A percentile compares a stretch with the other conserved stretches of the same genome.
phyloP scores from a whole-genome alignment of 2,888 invertebrate species.

The Elysia crispata region DNA sequence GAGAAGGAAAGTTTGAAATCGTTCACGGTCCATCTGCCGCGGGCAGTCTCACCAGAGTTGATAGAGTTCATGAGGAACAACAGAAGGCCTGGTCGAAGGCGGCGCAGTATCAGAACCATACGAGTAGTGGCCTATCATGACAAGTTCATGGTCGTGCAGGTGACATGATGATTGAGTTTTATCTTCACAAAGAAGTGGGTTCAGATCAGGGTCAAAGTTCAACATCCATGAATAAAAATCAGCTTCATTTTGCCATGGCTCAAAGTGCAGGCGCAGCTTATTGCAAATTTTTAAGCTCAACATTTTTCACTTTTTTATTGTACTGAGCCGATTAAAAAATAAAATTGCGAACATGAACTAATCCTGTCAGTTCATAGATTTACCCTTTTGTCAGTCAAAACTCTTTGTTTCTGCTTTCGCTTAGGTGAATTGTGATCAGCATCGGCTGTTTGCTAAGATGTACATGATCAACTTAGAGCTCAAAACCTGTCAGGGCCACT shows the following conservation, averaged over 20 bases:
- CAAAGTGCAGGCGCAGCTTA: too few species aligned
- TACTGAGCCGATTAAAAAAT: too few species aligned
- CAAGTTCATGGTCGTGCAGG: constrained; percentile 50
- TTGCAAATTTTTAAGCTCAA: too few species aligned
- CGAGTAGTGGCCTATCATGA: constrained; percentile 61
- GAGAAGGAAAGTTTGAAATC: constrained; percentile 56
- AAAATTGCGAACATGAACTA: too few species aligned
- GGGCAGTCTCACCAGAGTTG: constrained; percentile 31
- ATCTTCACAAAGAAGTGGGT: too few species aligned
- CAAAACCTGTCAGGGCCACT: constrained; percentile 59
- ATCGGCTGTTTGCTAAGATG: constrained; percentile 59
- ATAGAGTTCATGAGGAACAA: constrained; percentile 43
- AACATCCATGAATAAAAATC: too few species aligned
- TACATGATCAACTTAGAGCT: constrained; percentile 61
- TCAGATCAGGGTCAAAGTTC: too few species aligned
- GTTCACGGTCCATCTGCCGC: constrained; percentile 50
- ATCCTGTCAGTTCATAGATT: too few species aligned
- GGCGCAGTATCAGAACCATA: constrained; percentile 51
- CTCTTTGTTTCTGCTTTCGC: constrained; percentile 18
- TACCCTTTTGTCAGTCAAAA: too few species aligned
- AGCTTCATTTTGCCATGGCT: too few species aligned
- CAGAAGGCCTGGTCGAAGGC: constrained; percentile 46
- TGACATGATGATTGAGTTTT: not conserved
- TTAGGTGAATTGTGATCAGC: constrained; percentile 60
- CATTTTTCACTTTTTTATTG: too few species aligned